Evolutionary conservation across 2,797 vertebrate genomes (phyloP), one percentile per base, ranked within the genome.

Genomic region (Sciaenops ocellatus): DNA sequence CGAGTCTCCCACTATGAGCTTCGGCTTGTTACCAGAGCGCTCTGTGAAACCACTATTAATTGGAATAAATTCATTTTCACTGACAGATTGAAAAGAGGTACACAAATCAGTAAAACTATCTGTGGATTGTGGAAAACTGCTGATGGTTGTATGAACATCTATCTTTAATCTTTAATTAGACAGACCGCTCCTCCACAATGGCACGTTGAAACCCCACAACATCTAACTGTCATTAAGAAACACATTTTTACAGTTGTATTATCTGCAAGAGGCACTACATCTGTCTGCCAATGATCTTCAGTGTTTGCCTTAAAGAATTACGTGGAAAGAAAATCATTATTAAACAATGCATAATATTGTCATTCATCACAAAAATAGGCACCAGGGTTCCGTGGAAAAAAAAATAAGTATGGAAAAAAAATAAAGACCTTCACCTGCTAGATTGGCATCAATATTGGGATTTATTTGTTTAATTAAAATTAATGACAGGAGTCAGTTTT

Each of bases 21-120:
- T 13, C 65, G 15, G 86, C 89, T 90, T 85, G 88, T 91, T 90
- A 85, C 84, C 78, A 41, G 18, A 52, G 74, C 73, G 3, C 79
- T 59, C 38, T 34, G 78, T 50, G 65, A 84, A 73, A 69, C 69
- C 60, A 3, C 72, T 30, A 63, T 66, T 88, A 81, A 83, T 83
- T 73, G 72, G 78, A 77, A 66, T 70, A 30, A 79, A 84, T 87
- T 89, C 46, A 67, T 85, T 83, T 79, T 24, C 8, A 3, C 46
- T 60, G 85, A 77, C 76, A 69, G 69, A 75, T 47, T 69, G 42
- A 64, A 65, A 68, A 72, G 77, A 80, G 4, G 6, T 13, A n/a
- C 63, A 34, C 1, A 4, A 67, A 64, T 62, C 70, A 30, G 51
- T 77, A 13, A 64, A 75, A 67, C 6, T 3, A 0, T 64, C 15